Evolutionary conservation across 64 coral and sea anemone species (phyloP), one percentile per base, ranked within the genome.

Genomic region (Stichodactyla mertensii): DNA sequence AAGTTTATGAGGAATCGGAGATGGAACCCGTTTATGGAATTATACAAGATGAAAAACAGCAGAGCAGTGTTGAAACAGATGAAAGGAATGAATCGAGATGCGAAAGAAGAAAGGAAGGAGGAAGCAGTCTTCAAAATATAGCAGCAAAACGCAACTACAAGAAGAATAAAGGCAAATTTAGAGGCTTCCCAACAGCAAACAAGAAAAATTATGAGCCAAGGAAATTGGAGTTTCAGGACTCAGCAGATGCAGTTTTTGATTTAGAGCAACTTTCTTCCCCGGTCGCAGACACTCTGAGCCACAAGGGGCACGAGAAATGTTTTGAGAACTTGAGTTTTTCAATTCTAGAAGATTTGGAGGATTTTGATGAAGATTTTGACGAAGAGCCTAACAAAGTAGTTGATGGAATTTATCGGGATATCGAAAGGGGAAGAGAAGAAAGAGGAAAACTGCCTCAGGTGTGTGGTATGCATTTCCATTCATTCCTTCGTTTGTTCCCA

Each of bases 351-450:
- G 78, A 81, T 55, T 52, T 79, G 26, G 77, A 79, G 31, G 28
- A 52, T 14, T 81, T 81, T 81, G 78, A 81, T 81, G 78, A 79
- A 79, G 51, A 55, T 20, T 81, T 81, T 81, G 78, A 81, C 52
- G 78, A 81, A 20, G 78, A 81, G 14, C 78, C 78, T 7, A 81
- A 81, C n/a, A 53, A 55, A 18, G 78, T 81, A 2, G 53, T 81
- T 81, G 78, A 81, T 22, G 5, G 51, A 10, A 54, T 81, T 6
- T 81, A 81, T 55, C 15, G 52, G 51, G 53, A 81, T 81, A 31
- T 81, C 6, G 78, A 81, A 81, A 19, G 1, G 2, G 51, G 77
- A 19, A 19, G n/a, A n/a, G n/a, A n/a, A n/a, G n/a, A n/a, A n/a
- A 19, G 1, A 15, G 51, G 77, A 19, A 19, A 71, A 27, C 18